Evolutionary conservation across 2,888 invertebrate species (phyloP), one percentile per base, ranked within the genome.

Genomic region (Zonitis immaculata): DNA sequence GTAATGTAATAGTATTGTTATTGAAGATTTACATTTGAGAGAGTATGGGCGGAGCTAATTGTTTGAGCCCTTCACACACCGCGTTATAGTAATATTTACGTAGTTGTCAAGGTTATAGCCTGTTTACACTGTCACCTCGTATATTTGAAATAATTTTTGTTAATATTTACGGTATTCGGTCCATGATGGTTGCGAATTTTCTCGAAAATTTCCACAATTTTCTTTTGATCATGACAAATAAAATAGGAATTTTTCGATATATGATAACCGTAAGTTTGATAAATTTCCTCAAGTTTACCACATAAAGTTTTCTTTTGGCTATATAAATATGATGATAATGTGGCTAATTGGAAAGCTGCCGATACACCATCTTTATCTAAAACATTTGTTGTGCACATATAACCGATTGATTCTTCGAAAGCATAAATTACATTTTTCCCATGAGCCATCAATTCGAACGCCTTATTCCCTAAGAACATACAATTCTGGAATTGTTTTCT

Each of bases 321-420:
- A 66, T 84, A 79, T 5, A 98, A 77, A 70, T 86, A 86, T 0
- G 84, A 81, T 3, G 85, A 82, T 79, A 94, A 78, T 66, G 93
- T 89, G 6, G 89, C 87, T 49, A 88, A 76, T 47, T 87, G 83
- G 12, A 87, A 87, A 0, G 92, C 93, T 0, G 97, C 96, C 28
- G 89, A 89, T 1, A 99, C 83, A 0, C 99, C 99, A 76, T 99
- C 99, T 73, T 99, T 99, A 73, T 99, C 99, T 3, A 95, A 79
- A 4, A 97, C 94, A 5, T 78, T 78, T 3, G 84, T 81, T n/a
- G 89, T 88, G 70, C 91, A 91, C 97, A 99, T 97, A 72, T 91
- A 98, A 0, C 97, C 99, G 70, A 99, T 97, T 0, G 98, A 97
- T 77, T 99, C 99, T 73, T 99, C 99, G 76, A 91, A 99, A 0